phyloP scores from a whole-genome alignment of 2,888 invertebrate species.

The Dermolepida albohirtum region DNA sequence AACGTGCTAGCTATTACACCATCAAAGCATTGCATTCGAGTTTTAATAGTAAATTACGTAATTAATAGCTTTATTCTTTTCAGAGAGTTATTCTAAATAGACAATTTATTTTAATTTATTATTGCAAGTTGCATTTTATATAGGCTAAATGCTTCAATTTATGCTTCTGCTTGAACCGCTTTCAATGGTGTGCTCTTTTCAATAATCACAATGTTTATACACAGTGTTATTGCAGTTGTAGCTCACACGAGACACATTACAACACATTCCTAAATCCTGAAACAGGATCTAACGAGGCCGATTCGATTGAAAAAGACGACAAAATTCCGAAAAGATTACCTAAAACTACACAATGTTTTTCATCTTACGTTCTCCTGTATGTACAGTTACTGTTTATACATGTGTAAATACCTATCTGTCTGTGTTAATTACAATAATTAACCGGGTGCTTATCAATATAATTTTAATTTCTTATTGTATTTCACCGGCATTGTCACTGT shows the following conservation, averaged over 20 bases:
- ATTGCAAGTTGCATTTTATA: no score
- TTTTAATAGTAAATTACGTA: no score
- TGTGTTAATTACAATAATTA: slow-evolving; percentile 7
- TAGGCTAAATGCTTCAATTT: not conserved
- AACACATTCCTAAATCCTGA: slow-evolving; percentile 37
- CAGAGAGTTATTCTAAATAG: no score
- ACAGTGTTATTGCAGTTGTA: slow-evolving; percentile 39
- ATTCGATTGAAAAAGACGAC: slow-evolving; percentile 26
- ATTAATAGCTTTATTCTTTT: no score
- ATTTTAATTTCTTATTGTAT: not conserved
- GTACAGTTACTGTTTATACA: slow-evolving; percentile 48
- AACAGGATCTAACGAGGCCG: slow-evolving; percentile 5
- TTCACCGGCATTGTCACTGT: not conserved
- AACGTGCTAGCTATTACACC: no score
- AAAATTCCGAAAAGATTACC: slow-evolving; percentile 33
- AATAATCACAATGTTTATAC: slow-evolving; percentile 15
- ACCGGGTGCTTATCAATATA: not conserved
- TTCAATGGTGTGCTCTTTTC: not conserved
- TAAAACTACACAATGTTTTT: slow-evolving; percentile 53
- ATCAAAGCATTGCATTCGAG: no score
- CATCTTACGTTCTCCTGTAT: slow-evolving; percentile 62
- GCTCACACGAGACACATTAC: slow-evolving; percentile 40
- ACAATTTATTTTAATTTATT: no score
- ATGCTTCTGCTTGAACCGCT: slow-evolving; percentile 11
- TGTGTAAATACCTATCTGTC: slow-evolving; percentile 4